Base-by-base conservation (phyloP, 1,140 invertebrate genomes). In the Drosophila triauraria region DNA sequence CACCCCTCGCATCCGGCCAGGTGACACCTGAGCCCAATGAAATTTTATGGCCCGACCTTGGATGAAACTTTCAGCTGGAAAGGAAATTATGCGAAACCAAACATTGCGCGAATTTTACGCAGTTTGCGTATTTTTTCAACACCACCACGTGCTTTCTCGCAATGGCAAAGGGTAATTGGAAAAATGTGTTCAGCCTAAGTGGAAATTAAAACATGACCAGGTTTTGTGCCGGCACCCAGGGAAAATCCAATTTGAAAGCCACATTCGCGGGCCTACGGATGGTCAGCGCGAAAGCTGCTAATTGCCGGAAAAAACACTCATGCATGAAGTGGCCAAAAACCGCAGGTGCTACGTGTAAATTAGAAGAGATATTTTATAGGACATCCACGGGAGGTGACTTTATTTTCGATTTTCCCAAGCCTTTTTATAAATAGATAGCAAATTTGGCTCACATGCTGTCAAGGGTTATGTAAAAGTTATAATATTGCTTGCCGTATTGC, bases 21-120 rank as follows among this genome's bases (percentile, higher is more conserved):
- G 71, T 78, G 67, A 75, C 84, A 90, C 84, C 84, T 90, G 84
- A 77, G 69, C 63, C 53, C 68, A 72, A 71, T 80, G 70, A 70
- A 74, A 72, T 86, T 86, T 85, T 71, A 85, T 85, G 69, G 25
- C 47, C 12, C 62, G 48, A 67, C 75, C 79, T 71, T 71, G 58
- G 50, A 17, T 42, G 25, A 9, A 57, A 69, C 68, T 57, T 56
- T 56, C 4, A 15, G 4, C 4, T 40, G 53, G 9, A 59, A 62
- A 43, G 51, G 13, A 59, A 63, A 44, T 42, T 74, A 75, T 75
- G 48, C 59, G 63, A 75, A 75, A 51, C 48, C 53, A 56, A 56
- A 40, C 50, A 62, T 75, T 69, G 69, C 30, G 68, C 48, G 30
- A 70, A 54, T 54, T 68, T 60, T 35, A 20, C 20, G 51, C 9